Evolutionary conservation across 2,113 vertebrate species (phyloP), one percentile per base, ranked within the genome.

Genomic region (Salvelinus alpinus): DNA sequence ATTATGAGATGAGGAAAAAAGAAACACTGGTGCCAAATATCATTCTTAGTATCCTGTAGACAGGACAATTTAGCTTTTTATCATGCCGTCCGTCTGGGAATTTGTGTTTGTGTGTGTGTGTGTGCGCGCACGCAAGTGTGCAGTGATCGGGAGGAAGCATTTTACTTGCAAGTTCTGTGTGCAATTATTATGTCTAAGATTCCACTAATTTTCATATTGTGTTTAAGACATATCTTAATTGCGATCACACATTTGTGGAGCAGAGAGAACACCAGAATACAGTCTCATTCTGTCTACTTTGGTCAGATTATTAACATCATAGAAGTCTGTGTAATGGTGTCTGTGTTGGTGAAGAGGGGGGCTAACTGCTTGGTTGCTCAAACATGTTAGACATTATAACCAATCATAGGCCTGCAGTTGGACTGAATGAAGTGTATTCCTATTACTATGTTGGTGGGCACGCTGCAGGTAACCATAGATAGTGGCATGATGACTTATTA

Each of bases 401-500:
- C 8, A 44, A 44, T 44, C 38, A 87, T 80, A 88, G 77, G 84
- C 75, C 85, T 83, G 83, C 84, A 74, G 84, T 90, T 84, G 88
- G 82, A 83, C 82, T 83, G 85, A 85, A 83, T 83, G 85, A 85
- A 83, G 78, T 29, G 73, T 78, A 82, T 80, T 74, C 84, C 80
- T 78, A 82, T 80, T 77, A 79, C 38, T 88, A 89, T 91, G 83
- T 85, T 67, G 74, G 79, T 85, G 77, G 84, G 79, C 79, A 78
- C 78, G 70, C 79, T 70, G 83, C 83, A 24, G 83, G 85, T 84
- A 89, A 92, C 91, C 90, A 90, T 85, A 91, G 88, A 91, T 90
- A 90, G 88, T 75, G 38, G 76, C 83, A 84, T 90, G 88, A 90
- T 88, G 88, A 91, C 89, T 91, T 91, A 92, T 92, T 92, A 91